Conservation (phyloP, 2,888 invertebrate genomes). For the Pollenia griseotomentosa region DNA sequence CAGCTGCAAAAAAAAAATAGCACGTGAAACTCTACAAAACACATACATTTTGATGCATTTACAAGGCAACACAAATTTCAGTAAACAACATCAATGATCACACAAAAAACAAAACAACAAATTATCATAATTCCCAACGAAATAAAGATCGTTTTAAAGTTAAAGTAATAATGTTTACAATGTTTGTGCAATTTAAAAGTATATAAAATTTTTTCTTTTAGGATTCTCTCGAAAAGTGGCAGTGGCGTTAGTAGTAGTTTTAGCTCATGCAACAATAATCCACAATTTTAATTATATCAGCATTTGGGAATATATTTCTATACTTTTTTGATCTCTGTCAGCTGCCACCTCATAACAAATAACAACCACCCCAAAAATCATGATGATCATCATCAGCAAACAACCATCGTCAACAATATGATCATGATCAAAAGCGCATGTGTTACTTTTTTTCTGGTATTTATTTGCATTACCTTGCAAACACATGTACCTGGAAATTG, state of each 20-base stretch:
- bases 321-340: slow-evolving; percentile 17
- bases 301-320: slow-evolving; percentile 39
- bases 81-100: slow-evolving; percentile 37
- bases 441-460: slow-evolving; percentile 65
- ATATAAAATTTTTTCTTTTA: too few relatives aligned
- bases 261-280: slow-evolving; percentile 20
- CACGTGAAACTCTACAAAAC: slow-evolving; percentile 5
- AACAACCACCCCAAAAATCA: slow-evolving; percentile 67
- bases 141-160: slow-evolving; percentile 31
- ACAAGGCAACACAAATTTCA: slow-evolving; percentile 4
- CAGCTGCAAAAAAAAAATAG: neutral
- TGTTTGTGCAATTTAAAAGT: too few relatives aligned
- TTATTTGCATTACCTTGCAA: slow-evolving; percentile 76
- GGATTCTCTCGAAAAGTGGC: neutral
- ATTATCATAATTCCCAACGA: neutral
- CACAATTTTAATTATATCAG: slow-evolving; percentile 17
- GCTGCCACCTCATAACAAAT: slow-evolving; percentile 53
- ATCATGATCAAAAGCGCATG: slow-evolving; percentile 72
- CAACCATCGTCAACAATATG: slow-evolving; percentile 31
- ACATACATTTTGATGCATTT: neutral
- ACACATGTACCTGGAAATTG: slow-evolving; percentile 65
- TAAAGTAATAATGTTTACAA: neutral
- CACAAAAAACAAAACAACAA: slow-evolving; percentile 3
- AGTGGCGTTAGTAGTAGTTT: neutral
- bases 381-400: slow-evolving; percentile 23